A percentile compares a stretch with the other conserved stretches of the same genome.
Evolutionary conservation across 2,797 vertebrate species (phyloP).

Genomic region (Triplophysa yarkandensis): DNA sequence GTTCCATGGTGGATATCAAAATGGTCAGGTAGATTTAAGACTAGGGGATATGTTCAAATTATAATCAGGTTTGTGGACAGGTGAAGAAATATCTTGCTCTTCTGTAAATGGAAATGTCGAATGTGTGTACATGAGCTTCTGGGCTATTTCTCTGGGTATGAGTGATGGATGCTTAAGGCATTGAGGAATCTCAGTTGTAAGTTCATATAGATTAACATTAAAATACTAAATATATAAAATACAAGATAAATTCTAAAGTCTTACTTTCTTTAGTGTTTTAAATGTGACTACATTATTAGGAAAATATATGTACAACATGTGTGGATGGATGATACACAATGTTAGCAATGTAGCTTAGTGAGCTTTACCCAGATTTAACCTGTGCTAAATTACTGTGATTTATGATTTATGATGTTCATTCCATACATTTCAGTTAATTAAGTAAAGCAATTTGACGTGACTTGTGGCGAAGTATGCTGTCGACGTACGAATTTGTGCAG

Average conservation of each 20-base stretch:
- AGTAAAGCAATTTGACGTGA: no score
- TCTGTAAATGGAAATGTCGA: constrained; percentile 13
- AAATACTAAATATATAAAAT: no score
- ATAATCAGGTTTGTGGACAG: background rate
- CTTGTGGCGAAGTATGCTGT: no score
- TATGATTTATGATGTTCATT: no score
- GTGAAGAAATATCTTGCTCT: constrained; percentile 5
- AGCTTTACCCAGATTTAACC: no score
- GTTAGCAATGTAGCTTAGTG: background rate
- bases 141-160: background rate
- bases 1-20: constrained; percentile 1
- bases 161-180: constrained; percentile 11
- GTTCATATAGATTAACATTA: background rate
- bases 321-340: background rate
- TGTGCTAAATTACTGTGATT: no score
- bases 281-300: background rate
- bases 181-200: constrained; percentile 6
- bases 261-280: background rate
- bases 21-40: background rate
- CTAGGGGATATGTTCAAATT: background rate
- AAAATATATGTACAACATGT: background rate
- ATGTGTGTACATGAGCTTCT: background rate
- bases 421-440: no score
- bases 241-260: background rate
- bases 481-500: no score